Evolutionary conservation across 2,888 invertebrate species (phyloP).

Genomic region (Coleophora deauratella): DNA sequence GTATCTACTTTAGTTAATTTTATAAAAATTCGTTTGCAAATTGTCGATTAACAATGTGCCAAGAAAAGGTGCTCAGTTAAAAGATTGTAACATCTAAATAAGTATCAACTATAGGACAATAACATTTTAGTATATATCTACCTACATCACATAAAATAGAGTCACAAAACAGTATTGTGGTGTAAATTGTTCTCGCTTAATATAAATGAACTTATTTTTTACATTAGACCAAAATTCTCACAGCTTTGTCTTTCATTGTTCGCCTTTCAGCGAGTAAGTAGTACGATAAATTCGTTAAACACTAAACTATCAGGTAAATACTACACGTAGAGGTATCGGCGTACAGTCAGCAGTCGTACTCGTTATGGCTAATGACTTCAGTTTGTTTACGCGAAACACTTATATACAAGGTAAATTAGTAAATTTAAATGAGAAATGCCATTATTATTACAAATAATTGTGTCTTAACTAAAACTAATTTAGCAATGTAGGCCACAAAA

Average conservation of each 20-base stretch:
- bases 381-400: conserved; percentile 15
- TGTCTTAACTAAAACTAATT: too few species aligned
- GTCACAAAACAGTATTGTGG: conserved; percentile 35
- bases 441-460: too few species aligned
- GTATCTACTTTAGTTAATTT: too few species aligned
- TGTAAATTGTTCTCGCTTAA: conserved; percentile 48
- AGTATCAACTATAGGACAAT: conserved; percentile 3
- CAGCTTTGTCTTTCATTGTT: conserved; percentile 75
- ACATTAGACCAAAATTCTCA: conserved; percentile 72
- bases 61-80: neutral
- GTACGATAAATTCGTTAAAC: conserved; percentile 67
- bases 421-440: too few species aligned
- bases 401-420: too few species aligned
- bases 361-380: conserved; percentile 30
- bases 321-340: conserved; percentile 46
- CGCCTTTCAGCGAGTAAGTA: conserved; percentile 61
- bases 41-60: neutral
- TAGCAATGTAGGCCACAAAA: neutral
- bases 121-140: conserved; percentile 29
- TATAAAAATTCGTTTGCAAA: conserved; percentile 1
- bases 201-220: conserved; percentile 65
- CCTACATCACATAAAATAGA: conserved; percentile 40
- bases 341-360: conserved; percentile 21
- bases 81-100: conserved; percentile 2
- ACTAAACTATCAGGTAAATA: conserved; percentile 56